These are phyloP conservation scores for Lacanobia oleracea DNA, from an alignment of 2,888 invertebrate genomes.

Conservation along the genomic window DNA sequence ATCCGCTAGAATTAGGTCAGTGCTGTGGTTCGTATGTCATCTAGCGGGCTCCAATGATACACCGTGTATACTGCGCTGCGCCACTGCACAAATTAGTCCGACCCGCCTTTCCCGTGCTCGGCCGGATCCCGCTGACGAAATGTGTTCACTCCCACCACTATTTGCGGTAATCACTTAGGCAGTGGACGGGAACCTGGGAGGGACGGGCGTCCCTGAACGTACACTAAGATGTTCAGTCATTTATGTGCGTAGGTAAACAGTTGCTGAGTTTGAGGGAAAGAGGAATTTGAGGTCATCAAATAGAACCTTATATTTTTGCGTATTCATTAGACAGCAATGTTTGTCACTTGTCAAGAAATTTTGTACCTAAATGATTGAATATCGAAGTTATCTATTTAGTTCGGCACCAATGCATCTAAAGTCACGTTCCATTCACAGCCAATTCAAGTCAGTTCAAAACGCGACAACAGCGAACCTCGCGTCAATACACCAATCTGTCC, in stretches of 20 bases:
- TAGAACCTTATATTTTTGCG: not conserved
- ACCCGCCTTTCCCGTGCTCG: conserved; percentile 67
- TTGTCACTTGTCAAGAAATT: not conserved
- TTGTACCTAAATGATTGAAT: too few relatives aligned
- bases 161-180: conserved; percentile 43
- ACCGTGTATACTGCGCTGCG: conserved; percentile 41
- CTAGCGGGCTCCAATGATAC: conserved; percentile 28
- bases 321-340: not conserved
- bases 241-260: not conserved
- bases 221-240: not conserved
- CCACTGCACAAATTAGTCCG: conserved; percentile 59
- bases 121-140: conserved; percentile 50
- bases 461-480: conserved; percentile 16
- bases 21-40: conserved; percentile 21
- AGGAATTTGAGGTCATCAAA: not conserved
- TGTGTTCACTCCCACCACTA: conserved; percentile 46
- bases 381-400: not conserved
- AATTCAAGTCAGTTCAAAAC: conserved; percentile 8
- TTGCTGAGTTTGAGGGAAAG: not conserved
- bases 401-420: not conserved
- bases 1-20: conserved; percentile 34
- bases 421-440: not conserved
- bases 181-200: not conserved
- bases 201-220: not conserved
- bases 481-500: conserved; percentile 35